A percentile compares a stretch with the other conserved stretches of the same genome.
Evolutionary conservation across 2,797 vertebrate genomes (phyloP).

Genomic region (Staurois parvus): DNA sequence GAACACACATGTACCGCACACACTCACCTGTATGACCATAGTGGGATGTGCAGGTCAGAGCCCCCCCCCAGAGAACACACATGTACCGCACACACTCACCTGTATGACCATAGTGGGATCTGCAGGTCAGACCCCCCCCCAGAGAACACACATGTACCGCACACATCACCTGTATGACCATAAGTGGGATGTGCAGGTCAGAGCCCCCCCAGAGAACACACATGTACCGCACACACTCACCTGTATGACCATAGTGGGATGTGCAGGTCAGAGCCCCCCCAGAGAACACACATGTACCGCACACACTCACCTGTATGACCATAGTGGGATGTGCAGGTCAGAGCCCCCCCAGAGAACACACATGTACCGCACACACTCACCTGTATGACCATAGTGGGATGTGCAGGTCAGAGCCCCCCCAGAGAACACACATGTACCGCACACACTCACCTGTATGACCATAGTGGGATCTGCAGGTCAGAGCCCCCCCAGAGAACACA

Average conservation of each 20-base stretch:
- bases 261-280: neutral
- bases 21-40: slow-evolving; percentile 87
- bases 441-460: no score
- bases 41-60: neutral
- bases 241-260: slow-evolving; percentile 81
- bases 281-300: neutral
- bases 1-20: neutral
- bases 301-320: slow-evolving; percentile 88
- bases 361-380: slow-evolving; percentile 73
- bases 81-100: slow-evolving; percentile 78
- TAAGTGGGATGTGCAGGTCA: neutral
- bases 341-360: neutral
- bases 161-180: slow-evolving; percentile 92
- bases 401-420: neutral
- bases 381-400: slow-evolving; percentile 81
- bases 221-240: slow-evolving; percentile 73
- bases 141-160: neutral
- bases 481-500: neutral
- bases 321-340: slow-evolving; percentile 60
- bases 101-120: slow-evolving; percentile 79
- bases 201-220: neutral
- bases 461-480: neutral
- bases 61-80: neutral
- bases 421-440: neutral
- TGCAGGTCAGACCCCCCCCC: neutral